Conservation (phyloP, 2,113 vertebrate genomes). For the Tricholaema leucomelas region DNA sequence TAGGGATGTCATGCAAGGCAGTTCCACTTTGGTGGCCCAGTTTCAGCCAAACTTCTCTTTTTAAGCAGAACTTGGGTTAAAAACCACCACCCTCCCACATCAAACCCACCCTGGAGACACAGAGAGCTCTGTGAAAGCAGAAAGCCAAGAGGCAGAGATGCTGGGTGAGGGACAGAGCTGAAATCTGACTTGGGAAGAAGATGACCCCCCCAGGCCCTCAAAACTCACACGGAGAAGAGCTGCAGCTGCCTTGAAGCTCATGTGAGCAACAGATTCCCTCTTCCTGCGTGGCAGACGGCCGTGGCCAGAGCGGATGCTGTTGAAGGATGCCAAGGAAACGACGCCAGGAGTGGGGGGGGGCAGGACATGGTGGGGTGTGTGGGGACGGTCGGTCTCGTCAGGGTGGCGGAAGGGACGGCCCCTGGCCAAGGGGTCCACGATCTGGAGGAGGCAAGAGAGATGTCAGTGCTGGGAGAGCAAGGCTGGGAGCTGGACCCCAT, state of each 20-base stretch:
- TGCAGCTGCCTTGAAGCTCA: conserved; percentile 92
- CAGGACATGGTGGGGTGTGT: conserved; percentile 75
- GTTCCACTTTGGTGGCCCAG: not conserved
- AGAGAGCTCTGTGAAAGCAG: not conserved
- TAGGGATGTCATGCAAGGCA: not conserved
- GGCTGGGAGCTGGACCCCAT: accelerated
- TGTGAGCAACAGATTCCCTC: conserved; percentile 90
- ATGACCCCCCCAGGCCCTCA: accelerated
- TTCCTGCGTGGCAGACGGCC: conserved; percentile 83
- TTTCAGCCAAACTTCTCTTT: not conserved
- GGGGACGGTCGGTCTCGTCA: conserved; percentile 84
- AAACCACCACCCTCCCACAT: accelerated
- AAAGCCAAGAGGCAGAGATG: not conserved
- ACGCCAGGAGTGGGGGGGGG: conserved; percentile 84
- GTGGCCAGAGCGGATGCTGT: conserved; percentile 85
- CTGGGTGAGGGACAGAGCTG: not conserved
- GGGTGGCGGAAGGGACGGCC: conserved; percentile 90
- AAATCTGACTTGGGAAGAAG: accelerated
- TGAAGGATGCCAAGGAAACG: conserved; percentile 87
- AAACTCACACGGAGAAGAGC: conserved; percentile 85
- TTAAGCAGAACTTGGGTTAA: not conserved
- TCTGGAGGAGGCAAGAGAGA: conserved; percentile 70
- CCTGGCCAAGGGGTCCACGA: conserved; percentile 91
- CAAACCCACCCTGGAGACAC: not conserved
- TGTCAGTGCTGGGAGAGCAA: not conserved